A percentile compares a stretch with the other conserved stretches of the same genome.
Evolutionary conservation across 2,888 invertebrate genomes (phyloP).

Genomic region (Petrophora chlorosata): DNA sequence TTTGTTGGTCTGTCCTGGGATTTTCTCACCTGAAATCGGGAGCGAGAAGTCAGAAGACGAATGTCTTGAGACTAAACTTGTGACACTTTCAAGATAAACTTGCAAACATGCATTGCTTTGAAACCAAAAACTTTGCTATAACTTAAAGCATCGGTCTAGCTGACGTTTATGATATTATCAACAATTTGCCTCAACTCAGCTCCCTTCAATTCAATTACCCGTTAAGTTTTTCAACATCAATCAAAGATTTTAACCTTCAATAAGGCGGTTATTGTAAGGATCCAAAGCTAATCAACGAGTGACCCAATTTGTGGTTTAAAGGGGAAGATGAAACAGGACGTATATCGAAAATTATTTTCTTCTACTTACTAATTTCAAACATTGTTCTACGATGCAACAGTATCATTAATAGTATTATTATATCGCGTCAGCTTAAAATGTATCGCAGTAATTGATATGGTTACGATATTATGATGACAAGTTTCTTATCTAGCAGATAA

Average conservation of each 20-base stretch:
- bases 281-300: background rate
- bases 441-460: conserved; percentile 49
- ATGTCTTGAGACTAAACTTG: conserved; percentile 14
- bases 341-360: background rate
- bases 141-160: conserved; percentile 7
- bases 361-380: background rate
- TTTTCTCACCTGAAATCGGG: conserved; percentile 13
- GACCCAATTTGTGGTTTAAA: background rate
- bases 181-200: conserved; percentile 13
- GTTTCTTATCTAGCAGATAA: conserved; percentile 38
- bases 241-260: background rate
- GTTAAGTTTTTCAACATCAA: conserved; percentile 10
- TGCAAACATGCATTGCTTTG: conserved; percentile 5
- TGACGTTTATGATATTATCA: conserved; percentile 21
- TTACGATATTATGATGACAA: conserved; percentile 45
- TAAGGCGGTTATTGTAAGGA: background rate
- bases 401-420: conserved; percentile 1
- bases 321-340: background rate
- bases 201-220: conserved; percentile 9
- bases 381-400: background rate
- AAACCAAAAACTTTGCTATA: conserved; percentile 9
- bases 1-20: background rate
- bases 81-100: conserved; percentile 8
- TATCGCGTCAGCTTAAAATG: conserved; percentile 29
- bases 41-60: too few species aligned